Base-by-base conservation (phyloP, 2,888 invertebrate genomes). In the Papilio elwesi region DNA sequence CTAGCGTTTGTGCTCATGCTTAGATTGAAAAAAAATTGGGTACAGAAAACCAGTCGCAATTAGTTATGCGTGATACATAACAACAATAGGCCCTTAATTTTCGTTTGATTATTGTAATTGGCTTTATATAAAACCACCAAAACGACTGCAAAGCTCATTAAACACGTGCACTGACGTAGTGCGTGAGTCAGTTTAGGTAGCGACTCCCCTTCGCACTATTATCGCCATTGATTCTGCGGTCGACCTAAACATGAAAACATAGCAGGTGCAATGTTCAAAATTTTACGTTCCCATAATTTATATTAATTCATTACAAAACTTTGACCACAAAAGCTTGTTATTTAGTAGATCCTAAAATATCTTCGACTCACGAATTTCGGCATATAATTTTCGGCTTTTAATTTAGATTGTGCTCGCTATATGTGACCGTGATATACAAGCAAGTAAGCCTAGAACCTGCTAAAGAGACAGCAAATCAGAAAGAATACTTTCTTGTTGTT, bases 161-260 rank as follows among this genome's bases (percentile, higher is more conserved):
- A 92, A 89, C 93, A 93, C 93, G 92, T 93, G 93, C 85, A 86
- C 80, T 78, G 84, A 83, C 84, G 83, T 87, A 84, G 82, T 26
- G 26, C 84, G 83, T 82, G 85, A 83, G 85, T 88, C 84, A 84
- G 86, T 87, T 84, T 84, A 80, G 79, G 84, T 81, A 78, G 78
- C 80, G 82, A 82, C 80, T 82, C 85, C 88, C 87, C 85, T 85
- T 82, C 78, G 75, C 80, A 76, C 87, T 89, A 92, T 93, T 93
- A 93, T 93, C 93, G 85, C 93, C 89, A 92, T 93, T 92, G 91
- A 92, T 88, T 91, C 88, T 90, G 93, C 75, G 92, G 93, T 92
- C 79, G 76, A 68, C 75, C 76, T 79, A 76, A 81, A 80, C 79
- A 78, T 78, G 79, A 77, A 84, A 82, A 76, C 74, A 68, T 68